A percentile compares a stretch with the other conserved stretches of the same genome.
Evolutionary conservation across 2,888 invertebrate species (phyloP).

Genomic region (Nephrocerus scutellatus): DNA sequence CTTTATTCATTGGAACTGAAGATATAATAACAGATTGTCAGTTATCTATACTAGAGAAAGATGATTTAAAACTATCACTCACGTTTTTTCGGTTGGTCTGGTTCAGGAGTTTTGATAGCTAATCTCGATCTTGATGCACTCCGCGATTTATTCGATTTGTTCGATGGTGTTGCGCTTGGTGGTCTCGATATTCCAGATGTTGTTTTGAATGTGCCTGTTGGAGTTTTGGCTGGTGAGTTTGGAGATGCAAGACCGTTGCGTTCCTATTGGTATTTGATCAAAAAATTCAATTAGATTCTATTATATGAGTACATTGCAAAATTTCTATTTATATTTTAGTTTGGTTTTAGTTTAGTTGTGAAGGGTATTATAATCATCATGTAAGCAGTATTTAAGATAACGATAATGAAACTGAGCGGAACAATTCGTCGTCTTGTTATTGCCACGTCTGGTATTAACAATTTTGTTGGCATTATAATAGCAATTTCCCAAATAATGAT

Average conservation of each 20-base stretch:
- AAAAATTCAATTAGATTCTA: too few relatives aligned
- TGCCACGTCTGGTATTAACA: too few relatives aligned
- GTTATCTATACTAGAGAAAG: background rate
- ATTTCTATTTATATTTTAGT: too few relatives aligned
- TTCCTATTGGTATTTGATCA: too few relatives aligned
- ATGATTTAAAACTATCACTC: constrained; percentile 17
- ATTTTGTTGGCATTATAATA: too few relatives aligned
- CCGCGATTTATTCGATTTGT: constrained; percentile 46
- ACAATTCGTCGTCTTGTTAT: too few relatives aligned
- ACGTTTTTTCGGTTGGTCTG: constrained; percentile 68
- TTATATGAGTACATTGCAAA: too few relatives aligned
- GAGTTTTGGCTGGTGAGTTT: constrained; percentile 64
- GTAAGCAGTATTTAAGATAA: too few relatives aligned
- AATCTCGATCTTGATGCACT: constrained; percentile 46
- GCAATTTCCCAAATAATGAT: too few relatives aligned
- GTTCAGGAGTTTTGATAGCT: constrained; percentile 65
- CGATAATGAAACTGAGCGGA: too few relatives aligned
- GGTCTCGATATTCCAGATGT: constrained; percentile 44
- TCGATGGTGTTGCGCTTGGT: constrained; percentile 47
- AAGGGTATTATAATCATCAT: too few relatives aligned
- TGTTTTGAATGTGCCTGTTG: constrained; percentile 48
- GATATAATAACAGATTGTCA: constrained; percentile 28
- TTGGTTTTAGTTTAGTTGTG: too few relatives aligned
- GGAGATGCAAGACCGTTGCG: constrained; percentile 61
- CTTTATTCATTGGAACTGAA: constrained; percentile 88